phyloP scores from a whole-genome alignment of 2,888 invertebrate genomes.

The Ecliptopera silaceata region DNA sequence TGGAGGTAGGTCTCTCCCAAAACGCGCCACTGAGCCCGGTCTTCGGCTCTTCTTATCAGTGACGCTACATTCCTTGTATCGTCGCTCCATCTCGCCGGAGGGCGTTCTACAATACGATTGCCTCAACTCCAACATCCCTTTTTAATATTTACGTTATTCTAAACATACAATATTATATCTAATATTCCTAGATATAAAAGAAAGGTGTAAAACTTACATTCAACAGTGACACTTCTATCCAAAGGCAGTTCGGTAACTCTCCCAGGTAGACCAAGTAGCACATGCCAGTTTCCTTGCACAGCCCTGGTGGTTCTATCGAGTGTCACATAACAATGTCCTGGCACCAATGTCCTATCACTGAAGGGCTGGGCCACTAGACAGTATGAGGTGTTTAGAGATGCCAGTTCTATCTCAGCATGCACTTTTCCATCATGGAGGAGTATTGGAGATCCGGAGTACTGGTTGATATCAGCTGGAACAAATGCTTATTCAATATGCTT shows the following conservation, averaged over 20 bases:
- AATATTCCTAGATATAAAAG: no score
- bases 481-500: no score
- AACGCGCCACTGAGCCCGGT: no score
- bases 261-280: constrained; percentile 71
- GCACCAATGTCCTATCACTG: constrained; percentile 62
- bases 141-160: no score
- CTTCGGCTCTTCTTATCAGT: no score
- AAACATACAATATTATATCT: no score
- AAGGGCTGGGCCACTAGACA: constrained; percentile 72
- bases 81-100: no score
- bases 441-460: constrained; percentile 51
- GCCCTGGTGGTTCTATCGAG: constrained; percentile 67
- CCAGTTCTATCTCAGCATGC: constrained; percentile 51
- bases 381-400: constrained; percentile 58
- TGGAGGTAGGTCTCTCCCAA: no score
- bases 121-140: no score
- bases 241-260: constrained; percentile 64
- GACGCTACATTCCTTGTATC: no score
- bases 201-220: constrained; percentile 49
- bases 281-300: constrained; percentile 73
- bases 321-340: constrained; percentile 68
- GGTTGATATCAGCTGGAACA: constrained; percentile 35
- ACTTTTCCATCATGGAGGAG: constrained; percentile 57
- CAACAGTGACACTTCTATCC: constrained; percentile 60
- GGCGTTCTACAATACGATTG: no score